These are phyloP conservation scores for Strongylocentrotus purpuratus DNA, from an alignment of 35 echinoderm and acorn worm genomes.

Conservation along the genomic window DNA sequence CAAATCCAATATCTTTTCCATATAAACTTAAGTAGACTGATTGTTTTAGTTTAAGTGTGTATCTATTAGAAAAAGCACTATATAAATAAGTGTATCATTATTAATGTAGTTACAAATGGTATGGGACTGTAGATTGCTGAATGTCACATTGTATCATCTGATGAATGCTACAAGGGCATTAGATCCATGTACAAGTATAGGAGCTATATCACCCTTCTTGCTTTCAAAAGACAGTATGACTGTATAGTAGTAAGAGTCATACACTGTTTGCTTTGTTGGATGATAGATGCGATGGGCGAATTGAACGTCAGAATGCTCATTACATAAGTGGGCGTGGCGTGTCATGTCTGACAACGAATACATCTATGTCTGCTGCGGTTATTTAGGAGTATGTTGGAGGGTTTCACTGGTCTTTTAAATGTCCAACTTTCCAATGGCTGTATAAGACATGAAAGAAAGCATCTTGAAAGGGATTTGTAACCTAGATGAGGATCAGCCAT, in stretches of 20 bases:
- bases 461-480: background rate
- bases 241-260: background rate
- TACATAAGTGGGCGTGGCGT: background rate
- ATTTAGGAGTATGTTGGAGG: background rate
- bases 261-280: background rate
- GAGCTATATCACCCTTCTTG: too few relatives aligned
- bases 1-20: too few relatives aligned
- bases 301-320: background rate
- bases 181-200: too few relatives aligned
- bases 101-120: background rate
- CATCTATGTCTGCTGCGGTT: background rate
- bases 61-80: too few relatives aligned
- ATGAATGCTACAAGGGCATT: too few relatives aligned
- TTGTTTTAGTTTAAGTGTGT: too few relatives aligned
- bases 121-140: too few relatives aligned
- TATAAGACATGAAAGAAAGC: background rate
- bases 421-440: background rate
- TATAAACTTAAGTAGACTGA: too few relatives aligned
- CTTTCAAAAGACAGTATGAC: background rate
- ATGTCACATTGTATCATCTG: too few relatives aligned
- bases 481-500: background rate
- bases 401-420: background rate
- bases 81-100: too few relatives aligned
- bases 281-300: background rate
- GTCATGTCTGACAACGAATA: background rate